phyloP scores from a whole-genome alignment of 2,113 vertebrate species.

The Plestiodon gilberti region DNA sequence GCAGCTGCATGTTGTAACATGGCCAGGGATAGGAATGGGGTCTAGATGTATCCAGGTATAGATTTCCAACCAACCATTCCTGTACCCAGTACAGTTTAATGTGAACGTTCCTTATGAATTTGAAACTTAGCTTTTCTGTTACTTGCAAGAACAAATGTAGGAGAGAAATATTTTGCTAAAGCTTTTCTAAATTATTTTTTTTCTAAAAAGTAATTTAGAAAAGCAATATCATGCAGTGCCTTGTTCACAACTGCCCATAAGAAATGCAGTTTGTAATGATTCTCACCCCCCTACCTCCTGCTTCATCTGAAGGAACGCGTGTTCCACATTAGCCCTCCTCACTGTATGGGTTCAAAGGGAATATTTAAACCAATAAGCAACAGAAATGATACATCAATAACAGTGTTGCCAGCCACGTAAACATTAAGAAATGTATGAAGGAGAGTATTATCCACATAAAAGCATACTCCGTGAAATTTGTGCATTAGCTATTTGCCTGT shows the following conservation, averaged over 20 bases:
- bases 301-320: neutral
- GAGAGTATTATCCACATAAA: conserved; percentile 40
- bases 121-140: neutral
- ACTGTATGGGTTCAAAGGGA: conserved; percentile 31
- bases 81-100: too few relatives aligned
- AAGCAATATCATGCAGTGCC: conserved; percentile 16
- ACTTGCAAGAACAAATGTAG: conserved; percentile 25
- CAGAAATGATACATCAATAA: neutral
- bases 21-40: too few relatives aligned
- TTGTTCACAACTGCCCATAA: conserved; percentile 28
- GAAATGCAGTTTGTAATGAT: conserved; percentile 33
- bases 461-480: conserved; percentile 13
- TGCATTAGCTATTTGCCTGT: neutral
- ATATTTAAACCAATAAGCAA: conserved; percentile 33
- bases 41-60: too few relatives aligned
- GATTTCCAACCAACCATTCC: too few relatives aligned
- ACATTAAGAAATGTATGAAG: conserved; percentile 7
- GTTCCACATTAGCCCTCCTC: conserved; percentile 29
- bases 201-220: conserved; percentile 44
- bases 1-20: too few relatives aligned
- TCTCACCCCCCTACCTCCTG: conserved; percentile 33
- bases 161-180: conserved; percentile 18
- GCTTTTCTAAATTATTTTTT: conserved; percentile 19
- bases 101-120: neutral
- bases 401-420: conserved; percentile 28